Base-by-base conservation (phyloP, 2,113 vertebrate genomes). In the Apistogramma diplotaenia region DNA sequence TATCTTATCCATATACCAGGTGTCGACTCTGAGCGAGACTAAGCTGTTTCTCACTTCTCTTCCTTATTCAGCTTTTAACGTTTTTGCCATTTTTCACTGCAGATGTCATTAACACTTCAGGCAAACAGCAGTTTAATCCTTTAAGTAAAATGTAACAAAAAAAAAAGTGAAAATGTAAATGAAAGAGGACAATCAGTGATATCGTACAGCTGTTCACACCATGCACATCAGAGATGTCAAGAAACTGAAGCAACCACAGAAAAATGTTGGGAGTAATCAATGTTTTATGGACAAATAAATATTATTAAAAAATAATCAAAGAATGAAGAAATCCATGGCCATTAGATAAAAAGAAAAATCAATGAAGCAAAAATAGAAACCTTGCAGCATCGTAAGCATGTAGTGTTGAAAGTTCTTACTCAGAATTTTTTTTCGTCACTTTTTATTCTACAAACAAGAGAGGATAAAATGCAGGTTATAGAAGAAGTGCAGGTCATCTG, bases 41-140 rank as follows among this genome's bases (percentile, higher is more conserved):
- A 60, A 76, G 76, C 72, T 75, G 79, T 53, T 78, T 76, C 79
- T 86, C 33, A 80, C 27, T 56, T 82, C 85, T 78, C 74, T 84
- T 78, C 54, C 79, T 82, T 79, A 86, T 84, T 84, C 21, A 73
- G 56, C 79, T 81, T 84, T 70, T 85, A 87, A 82, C 78, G 73
- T 84, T 88, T 85, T 31, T 35, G n/a, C 23, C 85, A 76, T 79
- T 85, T 85, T 84, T 82, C 83, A 72, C 81, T 76, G 75, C 62
- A 78, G 78, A 82, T 56, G 18, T 74, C 31, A n/a, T n/a, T n/a
- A n/a, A n/a, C n/a, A n/a, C n/a, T 46, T 46, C 23, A 67, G 37
- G 13, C 13, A 43, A 10, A 65, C 40, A 43, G 3, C n/a, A 6
- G 4, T 15, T 49, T 18, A 46, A 43, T 43, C 12, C 40, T 46